Percentiles rank a stretch among this genome's conserved stretches.
Evolutionary conservation across 2,797 vertebrate species (phyloP).

Genomic region (Tadarida brasiliensis): DNA sequence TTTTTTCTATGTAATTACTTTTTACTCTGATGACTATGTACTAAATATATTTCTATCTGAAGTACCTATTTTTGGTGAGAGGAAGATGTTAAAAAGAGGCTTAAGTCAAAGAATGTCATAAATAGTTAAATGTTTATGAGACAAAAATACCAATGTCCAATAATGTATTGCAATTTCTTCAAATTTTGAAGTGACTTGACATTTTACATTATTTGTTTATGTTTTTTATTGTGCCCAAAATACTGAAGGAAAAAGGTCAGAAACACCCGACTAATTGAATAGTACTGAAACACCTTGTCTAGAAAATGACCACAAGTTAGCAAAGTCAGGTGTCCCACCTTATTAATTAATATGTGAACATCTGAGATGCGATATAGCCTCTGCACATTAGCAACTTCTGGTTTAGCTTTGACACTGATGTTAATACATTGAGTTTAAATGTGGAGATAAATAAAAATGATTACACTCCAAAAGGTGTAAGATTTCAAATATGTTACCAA

Average conservation of each 20-base stretch:
- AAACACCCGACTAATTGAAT: neutral
- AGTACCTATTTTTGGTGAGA: neutral
- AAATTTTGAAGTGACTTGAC: conserved; percentile 5
- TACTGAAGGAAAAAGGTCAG: neutral
- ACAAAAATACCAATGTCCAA: neutral
- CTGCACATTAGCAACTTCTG: neutral
- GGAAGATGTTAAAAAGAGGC: neutral
- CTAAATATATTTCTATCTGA: conserved; percentile 54
- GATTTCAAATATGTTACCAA: conserved; percentile 5
- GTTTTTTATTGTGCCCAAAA: neutral
- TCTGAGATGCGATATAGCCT: neutral
- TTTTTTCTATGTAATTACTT: neutral
- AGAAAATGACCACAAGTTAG: neutral
- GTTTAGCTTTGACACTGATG: neutral
- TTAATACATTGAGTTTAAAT: conserved; percentile 7
- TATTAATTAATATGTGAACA: neutral
- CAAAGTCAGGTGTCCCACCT: neutral
- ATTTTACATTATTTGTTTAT: neutral
- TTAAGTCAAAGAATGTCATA: conserved; percentile 6
- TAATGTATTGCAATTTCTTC: neutral
- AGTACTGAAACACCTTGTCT: neutral
- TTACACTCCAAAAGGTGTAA: neutral
- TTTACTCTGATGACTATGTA: neutral
- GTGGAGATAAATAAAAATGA: neutral
- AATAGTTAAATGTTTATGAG: neutral